Evolutionary conservation across 2,113 vertebrate species (phyloP).

Genomic region (Ceyx margarethae): DNA sequence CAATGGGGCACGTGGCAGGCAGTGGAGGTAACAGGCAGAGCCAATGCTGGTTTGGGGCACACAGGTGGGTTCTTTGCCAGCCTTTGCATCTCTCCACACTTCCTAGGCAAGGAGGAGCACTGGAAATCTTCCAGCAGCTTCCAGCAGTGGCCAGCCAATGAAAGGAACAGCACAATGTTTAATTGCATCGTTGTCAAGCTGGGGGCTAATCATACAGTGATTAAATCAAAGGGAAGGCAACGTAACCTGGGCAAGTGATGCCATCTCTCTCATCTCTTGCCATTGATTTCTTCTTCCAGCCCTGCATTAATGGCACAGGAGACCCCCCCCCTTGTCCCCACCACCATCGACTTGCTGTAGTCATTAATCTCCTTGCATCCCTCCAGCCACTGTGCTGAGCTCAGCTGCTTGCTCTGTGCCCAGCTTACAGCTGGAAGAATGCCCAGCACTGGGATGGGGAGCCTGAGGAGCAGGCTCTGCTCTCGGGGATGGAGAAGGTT

Average conservation of each 20-base stretch:
- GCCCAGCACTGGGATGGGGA: not conserved
- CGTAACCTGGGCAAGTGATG: not conserved
- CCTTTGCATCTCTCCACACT: not conserved
- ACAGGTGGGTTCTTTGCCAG: not conserved
- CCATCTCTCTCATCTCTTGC: not conserved
- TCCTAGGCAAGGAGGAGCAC: not conserved
- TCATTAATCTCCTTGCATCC: not conserved
- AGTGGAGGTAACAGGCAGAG: not conserved
- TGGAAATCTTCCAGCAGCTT: slow-evolving; percentile 3
- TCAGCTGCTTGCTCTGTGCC: not conserved
- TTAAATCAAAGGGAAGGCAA: slow-evolving; percentile 31
- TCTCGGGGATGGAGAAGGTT: not conserved
- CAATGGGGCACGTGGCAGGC: not conserved
- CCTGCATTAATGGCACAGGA: not conserved
- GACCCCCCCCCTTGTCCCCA: not conserved
- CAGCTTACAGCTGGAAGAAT: not conserved
- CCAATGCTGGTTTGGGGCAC: not conserved
- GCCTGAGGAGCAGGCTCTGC: not conserved
- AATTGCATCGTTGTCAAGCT: not conserved
- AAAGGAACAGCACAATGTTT: not conserved
- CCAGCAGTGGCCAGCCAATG: not conserved
- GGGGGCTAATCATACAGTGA: not conserved
- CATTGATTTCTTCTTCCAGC: not conserved
- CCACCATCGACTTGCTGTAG: not conserved
- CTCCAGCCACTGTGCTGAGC: not conserved